Conservation (phyloP, 2,113 vertebrate species). For the Sorex fumeus region DNA sequence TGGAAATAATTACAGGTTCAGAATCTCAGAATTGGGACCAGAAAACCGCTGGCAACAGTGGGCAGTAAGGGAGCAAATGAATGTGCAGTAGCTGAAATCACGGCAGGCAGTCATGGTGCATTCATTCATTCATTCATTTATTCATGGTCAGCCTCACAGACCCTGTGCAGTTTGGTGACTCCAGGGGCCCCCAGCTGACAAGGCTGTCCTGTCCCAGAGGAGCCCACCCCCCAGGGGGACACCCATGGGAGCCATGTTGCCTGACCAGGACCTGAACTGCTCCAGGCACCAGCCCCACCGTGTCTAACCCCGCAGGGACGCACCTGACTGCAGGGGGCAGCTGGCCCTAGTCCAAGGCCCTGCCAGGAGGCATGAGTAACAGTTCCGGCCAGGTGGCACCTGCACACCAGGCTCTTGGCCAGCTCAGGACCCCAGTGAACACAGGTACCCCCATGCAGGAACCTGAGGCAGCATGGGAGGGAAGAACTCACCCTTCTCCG, state of each 20-base stretch:
- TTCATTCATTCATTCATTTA: neutral
- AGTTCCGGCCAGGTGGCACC: neutral
- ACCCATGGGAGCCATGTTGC: neutral
- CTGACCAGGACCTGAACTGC: neutral
- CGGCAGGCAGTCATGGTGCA: neutral
- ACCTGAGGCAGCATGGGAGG: neutral
- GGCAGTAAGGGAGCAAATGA: constrained; percentile 32
- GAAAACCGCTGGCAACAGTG: constrained; percentile 65
- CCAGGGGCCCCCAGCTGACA: neutral
- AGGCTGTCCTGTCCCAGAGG: neutral
- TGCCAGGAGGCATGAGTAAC: too few species aligned
- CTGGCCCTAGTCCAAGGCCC: neutral
- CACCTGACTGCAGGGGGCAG: neutral
- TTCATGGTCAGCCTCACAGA: neutral
- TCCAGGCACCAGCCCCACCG: neutral
- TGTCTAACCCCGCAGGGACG: neutral
- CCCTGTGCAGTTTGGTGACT: neutral
- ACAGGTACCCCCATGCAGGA: neutral
- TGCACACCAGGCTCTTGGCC: neutral
- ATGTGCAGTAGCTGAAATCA: neutral
- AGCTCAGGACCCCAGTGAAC: neutral
- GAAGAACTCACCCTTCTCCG: too few species aligned
- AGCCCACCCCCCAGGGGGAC: neutral
- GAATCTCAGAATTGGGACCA: constrained; percentile 54
- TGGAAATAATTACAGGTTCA: constrained; percentile 65